Conservation (phyloP, 2,888 invertebrate genomes). For the Eledona agricola region DNA sequence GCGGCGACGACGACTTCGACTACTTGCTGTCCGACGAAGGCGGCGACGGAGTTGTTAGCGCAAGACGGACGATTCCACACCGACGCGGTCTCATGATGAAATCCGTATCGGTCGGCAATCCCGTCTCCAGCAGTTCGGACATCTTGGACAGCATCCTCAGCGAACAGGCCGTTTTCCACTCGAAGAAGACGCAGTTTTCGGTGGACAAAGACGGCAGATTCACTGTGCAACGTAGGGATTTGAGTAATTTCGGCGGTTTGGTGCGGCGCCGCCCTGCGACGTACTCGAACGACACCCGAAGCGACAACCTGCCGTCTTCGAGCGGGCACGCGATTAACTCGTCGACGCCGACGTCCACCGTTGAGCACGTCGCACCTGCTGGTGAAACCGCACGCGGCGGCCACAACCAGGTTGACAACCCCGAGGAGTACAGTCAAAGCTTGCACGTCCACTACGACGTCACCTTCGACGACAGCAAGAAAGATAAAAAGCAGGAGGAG, state of each 20-base stretch:
- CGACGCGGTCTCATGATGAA: constrained; percentile 60
- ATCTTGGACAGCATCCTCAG: constrained; percentile 75
- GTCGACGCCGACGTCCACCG: constrained; percentile 32
- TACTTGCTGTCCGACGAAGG: constrained; percentile 61
- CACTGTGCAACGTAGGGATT: constrained; percentile 60
- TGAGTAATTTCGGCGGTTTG: constrained; percentile 15
- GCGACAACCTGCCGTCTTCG: constrained; percentile 31
- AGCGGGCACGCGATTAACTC: constrained; percentile 19
- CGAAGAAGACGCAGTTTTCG: constrained; percentile 68
- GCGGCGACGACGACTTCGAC: constrained; percentile 73
- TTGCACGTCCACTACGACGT: constrained; percentile 45
- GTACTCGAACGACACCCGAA: constrained; percentile 1
- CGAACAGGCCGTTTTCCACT: constrained; percentile 75
- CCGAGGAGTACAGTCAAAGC: constrained; percentile 54
- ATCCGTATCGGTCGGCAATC: constrained; percentile 59
- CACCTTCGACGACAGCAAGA: constrained; percentile 40
- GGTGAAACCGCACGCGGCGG: constrained; percentile 22
- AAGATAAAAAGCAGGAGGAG: constrained; percentile 38
- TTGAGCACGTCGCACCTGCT: constrained; percentile 18
- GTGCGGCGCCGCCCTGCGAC: constrained; percentile 11
- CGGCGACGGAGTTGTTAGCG: constrained; percentile 18
- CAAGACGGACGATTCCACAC: constrained; percentile 14
- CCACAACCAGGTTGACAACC: constrained; percentile 45
- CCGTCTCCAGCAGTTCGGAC: constrained; percentile 66
- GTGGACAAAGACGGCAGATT: constrained; percentile 72